Evolutionary conservation across 2,797 vertebrate genomes (phyloP), one percentile per base, ranked within the genome.

Genomic region (Cuniculus paca): DNA sequence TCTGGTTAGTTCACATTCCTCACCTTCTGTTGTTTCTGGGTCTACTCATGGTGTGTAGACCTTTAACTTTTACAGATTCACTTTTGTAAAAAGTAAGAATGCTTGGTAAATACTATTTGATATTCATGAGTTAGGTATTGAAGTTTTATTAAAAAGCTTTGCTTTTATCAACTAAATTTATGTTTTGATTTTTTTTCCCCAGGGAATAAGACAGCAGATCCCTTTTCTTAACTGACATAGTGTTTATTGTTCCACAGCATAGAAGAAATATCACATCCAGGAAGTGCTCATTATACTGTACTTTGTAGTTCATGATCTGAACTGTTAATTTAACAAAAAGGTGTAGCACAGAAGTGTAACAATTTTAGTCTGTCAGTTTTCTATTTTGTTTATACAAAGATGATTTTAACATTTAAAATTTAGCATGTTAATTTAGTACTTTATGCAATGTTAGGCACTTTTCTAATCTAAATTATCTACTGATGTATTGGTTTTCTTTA

Each of bases 391-490:
- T 79, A 80, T 65, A 91, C 16, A 42, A 63, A 31, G n/a, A 52
- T 94, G 54, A 89, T 13, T 80, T 87, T 91, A 74, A 79, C 90
- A 70, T 94, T 83, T 95, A 70, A 93, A 97, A 85, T 14, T 84
- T 45, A 87, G 16, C 48, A 61, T 68, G 39, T 70, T 82, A 82
- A 61, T 24, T 75, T 81, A 90, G 20, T 84, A 56, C 36, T 7
- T 56, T 93, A 77, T 94, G 26, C 24, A 96, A 20, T 85, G 79
- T 82, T 85, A 78, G 75, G 52, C 70, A 9, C 34, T 95, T 95
- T 84, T 82, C 77, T 91, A 68, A 88, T 91, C 50, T 88, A 19
- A 94, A 34, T 8, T 91, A 4, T 72, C 13, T 86, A 72, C 2
- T 63, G 36, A 56, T 93, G 31, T 39, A 58, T 72, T 78, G 17